Evolutionary conservation across 1,140 invertebrate species (phyloP).

Genomic region (Heliconius nattereri): DNA sequence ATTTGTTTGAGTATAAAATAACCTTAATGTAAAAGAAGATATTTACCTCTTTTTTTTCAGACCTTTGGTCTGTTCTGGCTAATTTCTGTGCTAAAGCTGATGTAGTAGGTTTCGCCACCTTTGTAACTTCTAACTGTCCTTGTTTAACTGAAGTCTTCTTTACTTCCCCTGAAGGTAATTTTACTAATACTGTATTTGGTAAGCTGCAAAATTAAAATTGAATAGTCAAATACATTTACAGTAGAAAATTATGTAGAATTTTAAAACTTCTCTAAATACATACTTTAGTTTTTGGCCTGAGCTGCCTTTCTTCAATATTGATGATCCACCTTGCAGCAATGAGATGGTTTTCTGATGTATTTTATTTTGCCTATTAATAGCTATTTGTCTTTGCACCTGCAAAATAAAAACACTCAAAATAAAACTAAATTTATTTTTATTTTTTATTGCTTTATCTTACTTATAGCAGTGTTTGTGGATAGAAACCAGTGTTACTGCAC

Average conservation of each 20-base stretch:
- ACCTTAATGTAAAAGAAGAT: neutral
- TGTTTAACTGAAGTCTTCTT: slow-evolving; percentile 77
- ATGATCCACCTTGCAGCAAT: slow-evolving; percentile 85
- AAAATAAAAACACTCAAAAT: neutral
- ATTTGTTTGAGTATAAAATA: too few species aligned
- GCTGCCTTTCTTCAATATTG: slow-evolving; percentile 76
- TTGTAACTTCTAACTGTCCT: slow-evolving; percentile 69
- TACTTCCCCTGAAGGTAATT: slow-evolving; percentile 83
- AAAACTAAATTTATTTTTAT: neutral
- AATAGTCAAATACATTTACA: neutral
- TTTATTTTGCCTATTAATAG: slow-evolving; percentile 86
- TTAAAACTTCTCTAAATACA: slow-evolving; percentile 36
- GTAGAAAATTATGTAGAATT: neutral
- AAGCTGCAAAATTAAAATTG: slow-evolving; percentile 58
- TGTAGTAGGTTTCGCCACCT: slow-evolving; percentile 70
- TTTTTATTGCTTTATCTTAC: too few species aligned
- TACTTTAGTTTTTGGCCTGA: slow-evolving; percentile 77
- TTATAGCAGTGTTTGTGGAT: too few species aligned
- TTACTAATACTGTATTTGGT: slow-evolving; percentile 83
- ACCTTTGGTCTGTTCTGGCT: slow-evolving; percentile 56
- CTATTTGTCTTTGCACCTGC: slow-evolving; percentile 86
- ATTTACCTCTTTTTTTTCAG: slow-evolving; percentile 67
- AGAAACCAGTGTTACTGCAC: too few species aligned
- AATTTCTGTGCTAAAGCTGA: slow-evolving; percentile 62
- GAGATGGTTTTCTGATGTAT: slow-evolving; percentile 86